A percentile compares a stretch with the other conserved stretches of the same genome.
These are phyloP conservation scores for Urocynchramus pylzowi DNA, from an alignment of 2,113 vertebrate genomes.

Conservation along the genomic window DNA sequence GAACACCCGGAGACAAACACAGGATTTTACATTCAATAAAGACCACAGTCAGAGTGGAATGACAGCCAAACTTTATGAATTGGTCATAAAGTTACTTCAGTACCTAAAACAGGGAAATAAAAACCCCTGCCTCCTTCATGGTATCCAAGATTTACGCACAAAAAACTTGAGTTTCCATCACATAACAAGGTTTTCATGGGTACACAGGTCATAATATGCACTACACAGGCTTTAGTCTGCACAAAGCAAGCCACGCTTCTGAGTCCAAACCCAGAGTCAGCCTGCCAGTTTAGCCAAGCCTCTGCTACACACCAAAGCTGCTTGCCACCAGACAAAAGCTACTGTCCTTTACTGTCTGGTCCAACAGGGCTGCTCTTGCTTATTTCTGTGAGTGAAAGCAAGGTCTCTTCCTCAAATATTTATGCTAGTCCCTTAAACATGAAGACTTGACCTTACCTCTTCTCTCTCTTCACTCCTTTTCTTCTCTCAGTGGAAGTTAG, in stretches of 20 bases:
- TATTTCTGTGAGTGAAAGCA: not conserved
- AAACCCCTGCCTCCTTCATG: not conserved
- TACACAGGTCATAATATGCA: not conserved
- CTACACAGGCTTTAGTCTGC: not conserved
- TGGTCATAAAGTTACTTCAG: not conserved
- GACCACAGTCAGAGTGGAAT: not conserved
- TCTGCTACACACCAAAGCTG: not conserved
- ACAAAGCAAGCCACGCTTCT: not conserved
- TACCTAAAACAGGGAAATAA: not conserved
- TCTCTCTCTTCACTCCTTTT: constrained; percentile 56
- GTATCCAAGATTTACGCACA: not conserved
- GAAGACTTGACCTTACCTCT: constrained; percentile 38
- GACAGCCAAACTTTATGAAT: not conserved
- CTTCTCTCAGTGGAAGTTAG: constrained; percentile 51
- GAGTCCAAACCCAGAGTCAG: not conserved
- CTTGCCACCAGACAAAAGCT: not conserved
- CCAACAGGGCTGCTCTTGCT: not conserved
- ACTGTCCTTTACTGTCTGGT: not conserved
- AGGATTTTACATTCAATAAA: not conserved
- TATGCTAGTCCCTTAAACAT: not conserved
- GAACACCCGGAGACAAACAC: not conserved
- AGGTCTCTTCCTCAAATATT: not conserved
- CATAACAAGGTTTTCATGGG: fast-evolving
- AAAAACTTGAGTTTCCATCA: not conserved
- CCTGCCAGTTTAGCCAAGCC: not conserved